These are phyloP conservation scores for Pteromalus puparum DNA, from an alignment of 1,140 invertebrate species.

Conservation along the genomic window DNA sequence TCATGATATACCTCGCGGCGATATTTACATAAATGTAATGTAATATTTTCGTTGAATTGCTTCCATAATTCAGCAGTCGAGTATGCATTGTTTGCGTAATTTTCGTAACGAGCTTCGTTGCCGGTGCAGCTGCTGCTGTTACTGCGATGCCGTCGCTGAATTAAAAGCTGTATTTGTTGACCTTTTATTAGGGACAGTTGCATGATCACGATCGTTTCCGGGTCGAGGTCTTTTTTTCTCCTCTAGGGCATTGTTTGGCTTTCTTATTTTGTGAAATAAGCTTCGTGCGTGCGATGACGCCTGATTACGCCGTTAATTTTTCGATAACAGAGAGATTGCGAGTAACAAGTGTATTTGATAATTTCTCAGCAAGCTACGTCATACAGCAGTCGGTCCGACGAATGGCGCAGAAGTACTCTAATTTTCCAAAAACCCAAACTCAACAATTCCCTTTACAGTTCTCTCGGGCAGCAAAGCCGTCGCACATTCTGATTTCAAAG, in stretches of 20 bases:
- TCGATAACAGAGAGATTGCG: no score
- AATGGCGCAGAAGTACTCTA: neutral
- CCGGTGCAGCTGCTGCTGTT: neutral
- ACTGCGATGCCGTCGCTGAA: neutral
- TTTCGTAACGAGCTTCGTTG: slow-evolving; percentile 1
- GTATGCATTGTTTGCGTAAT: slow-evolving; percentile 10
- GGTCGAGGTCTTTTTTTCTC: neutral
- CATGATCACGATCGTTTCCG: neutral
- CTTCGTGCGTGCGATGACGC: no score
- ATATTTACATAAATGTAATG: slow-evolving; percentile 36
- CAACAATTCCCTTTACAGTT: neutral
- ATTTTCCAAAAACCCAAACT: neutral
- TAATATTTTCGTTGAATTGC: slow-evolving; percentile 32
- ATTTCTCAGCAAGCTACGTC: no score
- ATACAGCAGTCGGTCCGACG: no score
- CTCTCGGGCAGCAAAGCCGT: neutral
- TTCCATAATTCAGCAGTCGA: slow-evolving; percentile 16
- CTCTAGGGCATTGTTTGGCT: neutral
- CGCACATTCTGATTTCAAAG: slow-evolving; percentile 13
- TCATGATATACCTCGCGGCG: slow-evolving; percentile 13
- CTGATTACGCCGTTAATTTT: no score
- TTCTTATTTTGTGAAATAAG: neutral
- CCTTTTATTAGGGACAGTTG: neutral
- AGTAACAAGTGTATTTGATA: no score
- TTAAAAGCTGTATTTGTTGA: neutral